Evolutionary conservation across 2,888 invertebrate genomes (phyloP).

Genomic region (Lymantria dispar): DNA sequence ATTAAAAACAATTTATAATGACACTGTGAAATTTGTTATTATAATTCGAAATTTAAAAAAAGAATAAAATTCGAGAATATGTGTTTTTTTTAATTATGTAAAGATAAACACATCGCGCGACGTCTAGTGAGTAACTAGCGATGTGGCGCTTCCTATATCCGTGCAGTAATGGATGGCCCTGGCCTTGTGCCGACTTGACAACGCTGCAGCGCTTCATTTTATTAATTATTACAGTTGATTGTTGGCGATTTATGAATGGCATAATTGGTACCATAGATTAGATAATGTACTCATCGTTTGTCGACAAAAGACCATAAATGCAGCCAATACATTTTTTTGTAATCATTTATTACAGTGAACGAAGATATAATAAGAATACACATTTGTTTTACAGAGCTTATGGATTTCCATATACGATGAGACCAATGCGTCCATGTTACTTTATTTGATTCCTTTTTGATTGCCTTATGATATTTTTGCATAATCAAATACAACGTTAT

Average conservation of each 20-base stretch:
- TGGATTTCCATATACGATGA: no score
- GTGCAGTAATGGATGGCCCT: slow-evolving; percentile 43
- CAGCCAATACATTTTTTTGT: no score
- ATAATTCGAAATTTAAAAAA: not conserved
- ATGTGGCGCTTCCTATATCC: slow-evolving; percentile 54
- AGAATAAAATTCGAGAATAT: slow-evolving; percentile 7
- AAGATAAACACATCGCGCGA: slow-evolving; percentile 31
- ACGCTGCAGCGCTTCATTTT: slow-evolving; percentile 45
- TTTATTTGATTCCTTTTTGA: no score
- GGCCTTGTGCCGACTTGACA: slow-evolving; percentile 47
- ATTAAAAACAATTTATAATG: not conserved
- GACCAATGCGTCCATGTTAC: no score
- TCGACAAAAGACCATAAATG: no score
- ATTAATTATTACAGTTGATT: slow-evolving; percentile 43
- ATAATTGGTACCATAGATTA: not conserved
- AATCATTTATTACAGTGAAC: no score
- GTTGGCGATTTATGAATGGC: slow-evolving; percentile 23
- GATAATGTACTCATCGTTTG: not conserved
- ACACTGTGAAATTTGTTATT: not conserved
- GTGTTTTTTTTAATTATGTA: slow-evolving; percentile 21
- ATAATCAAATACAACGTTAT: no score
- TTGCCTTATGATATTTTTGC: no score
- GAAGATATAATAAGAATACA: no score
- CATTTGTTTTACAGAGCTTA: no score
- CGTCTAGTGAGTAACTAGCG: slow-evolving; percentile 48